Base-by-base conservation (phyloP, 2,113 vertebrate species). In the Lontra canadensis region DNA sequence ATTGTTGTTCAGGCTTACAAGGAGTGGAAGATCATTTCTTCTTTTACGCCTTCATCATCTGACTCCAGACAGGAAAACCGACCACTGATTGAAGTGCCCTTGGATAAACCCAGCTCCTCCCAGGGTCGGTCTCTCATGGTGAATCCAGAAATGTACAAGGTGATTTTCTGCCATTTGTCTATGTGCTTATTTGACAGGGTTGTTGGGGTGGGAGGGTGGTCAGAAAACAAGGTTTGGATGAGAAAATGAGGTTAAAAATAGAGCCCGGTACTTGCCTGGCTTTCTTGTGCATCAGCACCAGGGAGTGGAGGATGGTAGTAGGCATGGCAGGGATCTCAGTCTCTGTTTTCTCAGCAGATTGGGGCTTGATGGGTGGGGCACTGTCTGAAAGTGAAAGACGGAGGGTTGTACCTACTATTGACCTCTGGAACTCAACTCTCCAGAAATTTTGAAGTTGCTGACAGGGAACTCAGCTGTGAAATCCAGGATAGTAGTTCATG, bases 11-110 rank as follows among this genome's bases (percentile, higher is more conserved):
- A 99, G 99, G 99, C 99, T 95, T 98, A 98, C 92, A 99, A 99
- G 95, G 99, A 99, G 81, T 99, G 99, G 99, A 99, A 99, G 98
- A 98, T 99, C 65, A 99, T 99, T 97, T 99, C 99, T 83, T 98
- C 99, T 42, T 99, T 99, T 14, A 98, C 12, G 44, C 95, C 98
- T 11, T 73, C 87, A 15, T 88, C 91, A 23, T 78, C 4, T 0
- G 88, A 97, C 92, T 96, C 95, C 74, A 97, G 80, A 97, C 92
- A 93, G 82, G 97, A 98, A 92, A 98, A 44, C 63, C 83, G 23
- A 52, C 47, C 98, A 0, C 39, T 99, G 44, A 92, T 98, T 0
- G 98, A 99, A 88, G 92, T 98, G 81, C 93, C 98, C 59, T 95
- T 99, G 71, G 98, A 99, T 26, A 98, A 98, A 76, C 63, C 31